Evolutionary conservation across 2,797 vertebrate species (phyloP), one percentile per base, ranked within the genome.

Genomic region (Ambastaia sidthimunki): DNA sequence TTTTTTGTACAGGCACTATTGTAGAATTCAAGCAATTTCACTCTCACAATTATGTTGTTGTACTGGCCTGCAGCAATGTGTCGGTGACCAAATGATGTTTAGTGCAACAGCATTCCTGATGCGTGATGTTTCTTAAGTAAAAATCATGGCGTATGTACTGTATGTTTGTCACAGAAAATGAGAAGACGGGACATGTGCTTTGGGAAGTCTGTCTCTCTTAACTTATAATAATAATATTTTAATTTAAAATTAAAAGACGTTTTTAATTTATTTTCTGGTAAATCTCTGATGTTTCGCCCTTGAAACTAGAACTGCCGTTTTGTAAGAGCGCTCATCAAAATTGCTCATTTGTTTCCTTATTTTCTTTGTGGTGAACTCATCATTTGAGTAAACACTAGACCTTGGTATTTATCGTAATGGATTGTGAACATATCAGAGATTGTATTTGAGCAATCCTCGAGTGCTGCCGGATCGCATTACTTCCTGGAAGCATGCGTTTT

Each of bases 371-470:
- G 60, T 65, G 59, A 74, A 52, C 16, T 34, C 50, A 15, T 28
- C 41, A 9, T 59, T 48, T 3, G 7, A 69, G 62, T 48, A 77
- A 59, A 77, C 54, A 28, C 52, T 41, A 57, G 34, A 47, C 65
- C 34, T 28, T 59, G 37, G 50, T 18, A 47, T 59, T 67, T 52
- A 59, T 60, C 65, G 18, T 70, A 62, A 62, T 37, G 55, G 67
- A 50, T 50, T 41, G 60, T 52, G 60, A 75, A 75, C 28, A 75
- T 11, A 63, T 63, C 44, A 50, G 25, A n/a, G n/a, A 48, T 48
- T 63, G 59, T 63, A 31, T 48, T 48, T 50, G 19, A 1, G 19
- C 11, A 44, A 7, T 48, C 19, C 41, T 15, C 19, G 21, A 18
- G 41, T 48, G 16, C 41, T 47, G n/a, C n/a, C 31, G 28, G 18